Percentiles rank a stretch among this genome's conserved stretches.
Evolutionary conservation across 2,888 invertebrate genomes (phyloP).

Genomic region (Koerneria pararmatus): DNA sequence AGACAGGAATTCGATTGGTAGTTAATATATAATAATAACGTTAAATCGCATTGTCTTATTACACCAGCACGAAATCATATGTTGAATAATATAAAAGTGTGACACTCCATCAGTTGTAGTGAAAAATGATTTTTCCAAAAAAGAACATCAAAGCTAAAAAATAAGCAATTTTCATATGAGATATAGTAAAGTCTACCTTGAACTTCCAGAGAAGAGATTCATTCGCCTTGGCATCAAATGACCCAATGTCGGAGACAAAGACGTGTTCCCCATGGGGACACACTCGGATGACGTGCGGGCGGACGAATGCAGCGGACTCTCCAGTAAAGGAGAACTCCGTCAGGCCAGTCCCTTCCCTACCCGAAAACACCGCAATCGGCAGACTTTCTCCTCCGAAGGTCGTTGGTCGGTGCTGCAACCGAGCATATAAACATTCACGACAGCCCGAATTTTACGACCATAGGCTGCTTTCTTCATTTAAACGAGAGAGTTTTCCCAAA

Average conservation of each 20-base stretch:
- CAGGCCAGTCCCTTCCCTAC: slow-evolving; percentile 34
- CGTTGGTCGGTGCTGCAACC: slow-evolving; percentile 8
- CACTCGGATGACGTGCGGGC: slow-evolving; percentile 75
- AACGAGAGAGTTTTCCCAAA: no score
- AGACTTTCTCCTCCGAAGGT: slow-evolving; percentile 13
- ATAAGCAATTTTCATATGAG: no score
- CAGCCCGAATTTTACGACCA: no score
- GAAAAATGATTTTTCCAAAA: background rate
- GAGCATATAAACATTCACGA: no score
- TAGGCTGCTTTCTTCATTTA: no score
- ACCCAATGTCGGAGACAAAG: slow-evolving; percentile 77
- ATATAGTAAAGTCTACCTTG: slow-evolving; percentile 31
- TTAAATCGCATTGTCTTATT: background rate
- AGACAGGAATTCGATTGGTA: no score
- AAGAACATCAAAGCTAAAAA: no score
- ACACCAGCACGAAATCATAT: background rate
- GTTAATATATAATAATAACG: background rate
- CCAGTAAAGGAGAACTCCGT: slow-evolving; percentile 39
- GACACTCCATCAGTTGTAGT: background rate
- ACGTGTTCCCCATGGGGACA: slow-evolving; percentile 70
- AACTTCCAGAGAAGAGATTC: slow-evolving; percentile 59
- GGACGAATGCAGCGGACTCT: slow-evolving; percentile 63
- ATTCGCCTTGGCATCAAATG: no score
- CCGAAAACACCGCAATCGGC: slow-evolving; percentile 18
- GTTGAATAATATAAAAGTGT: background rate